phyloP scores from a whole-genome alignment of 2,888 invertebrate genomes.

The Synergus gifuensis region DNA sequence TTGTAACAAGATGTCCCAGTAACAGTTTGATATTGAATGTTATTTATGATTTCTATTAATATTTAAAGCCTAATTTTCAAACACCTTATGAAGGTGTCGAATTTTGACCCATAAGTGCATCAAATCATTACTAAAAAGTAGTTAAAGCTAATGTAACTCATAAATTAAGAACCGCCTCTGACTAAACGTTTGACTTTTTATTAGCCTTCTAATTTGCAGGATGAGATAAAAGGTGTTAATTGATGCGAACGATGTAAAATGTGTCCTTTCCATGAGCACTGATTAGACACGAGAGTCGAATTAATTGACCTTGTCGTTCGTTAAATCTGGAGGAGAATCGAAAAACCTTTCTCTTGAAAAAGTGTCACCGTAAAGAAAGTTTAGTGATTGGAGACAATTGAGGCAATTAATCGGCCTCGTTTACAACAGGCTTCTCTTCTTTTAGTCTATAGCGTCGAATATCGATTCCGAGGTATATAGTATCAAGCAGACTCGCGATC shows the following conservation, averaged over 20 bases:
- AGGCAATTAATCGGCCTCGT: conserved; percentile 27
- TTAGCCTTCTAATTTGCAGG: background rate
- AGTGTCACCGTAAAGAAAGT: conserved; percentile 20
- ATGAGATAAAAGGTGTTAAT: conserved; percentile 18
- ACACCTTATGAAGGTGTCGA: no score
- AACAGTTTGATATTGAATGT: no score
- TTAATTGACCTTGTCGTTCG: conserved; percentile 7
- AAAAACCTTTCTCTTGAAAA: conserved; percentile 9
- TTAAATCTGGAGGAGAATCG: background rate
- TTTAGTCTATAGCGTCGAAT: conserved; percentile 1
- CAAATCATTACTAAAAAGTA: background rate
- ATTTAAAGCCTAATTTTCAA: no score
- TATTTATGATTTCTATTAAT: no score
- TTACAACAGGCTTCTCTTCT: background rate
- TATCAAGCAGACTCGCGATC: background rate
- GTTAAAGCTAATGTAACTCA: background rate
- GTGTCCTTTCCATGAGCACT: conserved; percentile 1
- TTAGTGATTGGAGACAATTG: conserved; percentile 42
- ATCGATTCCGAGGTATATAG: background rate
- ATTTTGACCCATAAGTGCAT: no score
- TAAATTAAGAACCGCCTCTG: background rate
- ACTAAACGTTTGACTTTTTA: background rate
- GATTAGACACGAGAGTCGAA: background rate
- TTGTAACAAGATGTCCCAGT: no score
- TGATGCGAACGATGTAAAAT: background rate